Evolutionary conservation across 2,888 invertebrate species (phyloP).

Genomic region (Tholera decimalis): DNA sequence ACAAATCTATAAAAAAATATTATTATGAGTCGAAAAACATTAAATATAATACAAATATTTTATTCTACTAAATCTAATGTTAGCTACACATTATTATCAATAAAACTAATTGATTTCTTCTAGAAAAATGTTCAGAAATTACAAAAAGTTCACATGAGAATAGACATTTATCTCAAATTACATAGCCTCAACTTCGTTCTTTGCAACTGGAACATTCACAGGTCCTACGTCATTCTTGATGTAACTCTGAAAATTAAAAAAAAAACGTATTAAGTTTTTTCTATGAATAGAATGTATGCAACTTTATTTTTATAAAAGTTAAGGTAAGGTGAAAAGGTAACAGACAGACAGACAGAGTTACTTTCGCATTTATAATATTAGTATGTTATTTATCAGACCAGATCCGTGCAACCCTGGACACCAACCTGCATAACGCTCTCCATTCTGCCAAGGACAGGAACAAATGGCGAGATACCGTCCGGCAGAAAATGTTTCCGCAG

Average conservation of each 20-base stretch:
- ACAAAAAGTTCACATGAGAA: conserved; percentile 30
- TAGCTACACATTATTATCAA: conserved; percentile 23
- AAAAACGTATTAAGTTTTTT: neutral
- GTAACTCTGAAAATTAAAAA: conserved; percentile 79
- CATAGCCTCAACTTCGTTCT: conserved; percentile 83
- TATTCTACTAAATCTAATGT: conserved; percentile 27
- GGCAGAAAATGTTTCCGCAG: too few species aligned
- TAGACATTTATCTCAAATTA: conserved; percentile 61
- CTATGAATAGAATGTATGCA: neutral
- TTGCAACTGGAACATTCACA: conserved; percentile 70
- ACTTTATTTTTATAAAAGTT: neutral
- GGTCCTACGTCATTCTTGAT: conserved; percentile 76
- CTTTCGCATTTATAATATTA: too few species aligned
- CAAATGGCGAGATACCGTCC: too few species aligned
- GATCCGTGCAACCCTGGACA: too few species aligned
- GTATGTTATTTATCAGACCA: too few species aligned
- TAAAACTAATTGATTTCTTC: conserved; percentile 15
- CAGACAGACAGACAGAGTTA: too few species aligned
- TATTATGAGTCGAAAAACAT: conserved; percentile 33
- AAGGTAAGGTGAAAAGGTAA: too few species aligned
- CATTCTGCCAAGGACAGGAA: too few species aligned
- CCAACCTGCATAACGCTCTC: too few species aligned
- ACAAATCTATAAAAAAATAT: conserved; percentile 37
- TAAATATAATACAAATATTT: conserved; percentile 47
- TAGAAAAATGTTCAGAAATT: conserved; percentile 28